Evolutionary conservation across 2,797 vertebrate genomes (phyloP).

Genomic region (Austrolebias charrua): DNA sequence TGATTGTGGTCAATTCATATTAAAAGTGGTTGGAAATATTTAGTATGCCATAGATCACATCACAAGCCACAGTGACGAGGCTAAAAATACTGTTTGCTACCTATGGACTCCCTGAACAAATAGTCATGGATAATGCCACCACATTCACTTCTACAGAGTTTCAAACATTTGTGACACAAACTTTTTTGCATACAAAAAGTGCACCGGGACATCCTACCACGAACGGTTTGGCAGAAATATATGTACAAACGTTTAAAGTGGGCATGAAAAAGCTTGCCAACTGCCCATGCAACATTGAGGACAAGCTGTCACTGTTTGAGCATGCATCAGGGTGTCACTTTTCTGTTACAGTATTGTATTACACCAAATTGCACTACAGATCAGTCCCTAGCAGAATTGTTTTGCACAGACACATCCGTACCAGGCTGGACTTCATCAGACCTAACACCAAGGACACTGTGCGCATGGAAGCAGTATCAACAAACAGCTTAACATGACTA

Average conservation of each 20-base stretch:
- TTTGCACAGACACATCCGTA: neutral
- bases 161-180: neutral
- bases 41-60: neutral
- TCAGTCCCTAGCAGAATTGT: neutral
- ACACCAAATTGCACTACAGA: neutral
- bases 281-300: neutral
- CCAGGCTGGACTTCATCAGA: neutral
- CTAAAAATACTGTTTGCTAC: neutral
- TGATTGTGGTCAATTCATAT: neutral
- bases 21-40: constrained; percentile 2
- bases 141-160: neutral
- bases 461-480: neutral
- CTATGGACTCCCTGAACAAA: neutral
- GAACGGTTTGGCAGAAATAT: neutral
- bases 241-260: neutral
- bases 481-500: neutral
- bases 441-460: neutral
- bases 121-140: neutral
- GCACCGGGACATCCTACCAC: neutral
- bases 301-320: neutral
- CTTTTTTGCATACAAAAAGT: neutral
- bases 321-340: too few species aligned
- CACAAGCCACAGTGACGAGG: neutral
- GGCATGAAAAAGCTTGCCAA: neutral
- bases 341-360: neutral